These are phyloP conservation scores for Sebastes flavidus DNA, from an alignment of 2,797 vertebrate species.

Conservation along the genomic window DNA sequence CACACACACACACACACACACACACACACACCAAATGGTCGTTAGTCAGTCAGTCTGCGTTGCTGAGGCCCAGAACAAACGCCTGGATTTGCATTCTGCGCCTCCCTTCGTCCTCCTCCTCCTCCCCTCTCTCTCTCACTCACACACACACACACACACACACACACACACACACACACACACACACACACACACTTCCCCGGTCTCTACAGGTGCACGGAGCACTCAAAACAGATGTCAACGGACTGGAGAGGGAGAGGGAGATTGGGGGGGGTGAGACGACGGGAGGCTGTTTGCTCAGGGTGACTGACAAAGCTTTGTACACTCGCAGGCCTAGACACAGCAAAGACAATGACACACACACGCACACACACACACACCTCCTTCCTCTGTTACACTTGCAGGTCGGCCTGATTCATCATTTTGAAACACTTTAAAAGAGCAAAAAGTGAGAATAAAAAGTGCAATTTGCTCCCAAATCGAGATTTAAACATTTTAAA, in stretches of 20 bases:
- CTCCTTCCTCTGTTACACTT: constrained; percentile 68
- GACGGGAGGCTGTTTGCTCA: constrained; percentile 85
- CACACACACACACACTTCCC: constrained; percentile 64
- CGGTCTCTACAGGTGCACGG: constrained; percentile 91
- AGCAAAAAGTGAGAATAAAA: background rate
- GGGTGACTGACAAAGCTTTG: constrained; percentile 84
- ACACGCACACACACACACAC: constrained; percentile 23
- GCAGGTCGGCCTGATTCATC: background rate
- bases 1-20: constrained; percentile 31
- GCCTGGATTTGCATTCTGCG: constrained; percentile 86
- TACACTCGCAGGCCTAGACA: constrained; percentile 80
- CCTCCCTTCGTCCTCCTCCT: constrained; percentile 47
- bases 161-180: constrained; percentile 56
- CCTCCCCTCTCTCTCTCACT: background rate
- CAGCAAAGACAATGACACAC: constrained; percentile 83
- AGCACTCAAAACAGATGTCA: constrained; percentile 96
- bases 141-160: constrained; percentile 61
- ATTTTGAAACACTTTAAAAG: background rate
- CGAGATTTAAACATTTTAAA: background rate
- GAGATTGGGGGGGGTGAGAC: constrained; percentile 30
- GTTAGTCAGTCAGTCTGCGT: constrained; percentile 80
- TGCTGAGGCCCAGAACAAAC: constrained; percentile 77
- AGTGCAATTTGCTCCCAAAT: background rate
- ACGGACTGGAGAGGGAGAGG: constrained; percentile 77
- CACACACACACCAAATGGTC: constrained; percentile 84